Conservation (phyloP, 30 jellyfish, hydroid and myxozoan species). For the Aurelia aurita region DNA sequence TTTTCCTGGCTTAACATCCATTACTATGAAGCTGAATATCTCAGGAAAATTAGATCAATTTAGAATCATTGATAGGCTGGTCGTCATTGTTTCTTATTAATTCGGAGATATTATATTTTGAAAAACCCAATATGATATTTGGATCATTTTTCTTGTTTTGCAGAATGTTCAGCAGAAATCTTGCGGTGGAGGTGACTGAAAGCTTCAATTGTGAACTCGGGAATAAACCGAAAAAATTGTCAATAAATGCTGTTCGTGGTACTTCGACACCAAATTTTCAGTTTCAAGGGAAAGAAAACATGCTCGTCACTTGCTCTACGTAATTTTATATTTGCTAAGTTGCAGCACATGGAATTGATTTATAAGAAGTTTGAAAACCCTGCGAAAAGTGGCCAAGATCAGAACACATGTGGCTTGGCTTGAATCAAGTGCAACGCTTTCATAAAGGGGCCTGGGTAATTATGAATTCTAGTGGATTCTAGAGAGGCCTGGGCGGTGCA, state of each 20-base stretch:
- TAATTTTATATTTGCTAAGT: background rate
- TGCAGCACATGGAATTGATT: too few species aligned
- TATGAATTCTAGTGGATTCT: too few species aligned
- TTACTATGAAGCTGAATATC: too few species aligned
- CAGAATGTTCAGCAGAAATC: constrained; percentile 56
- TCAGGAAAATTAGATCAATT: too few species aligned
- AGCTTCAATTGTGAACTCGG: constrained; percentile 82
- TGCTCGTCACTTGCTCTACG: constrained; percentile 42
- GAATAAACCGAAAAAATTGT: constrained; percentile 57
- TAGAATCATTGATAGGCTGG: too few species aligned
- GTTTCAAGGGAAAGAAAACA: constrained; percentile 62
- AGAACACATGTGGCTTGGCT: too few species aligned
- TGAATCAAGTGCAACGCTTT: too few species aligned
- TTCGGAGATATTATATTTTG: background rate
- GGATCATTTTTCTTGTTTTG: background rate
- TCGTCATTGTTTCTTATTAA: background rate
- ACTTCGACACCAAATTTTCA: constrained; percentile 43
- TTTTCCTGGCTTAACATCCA: too few species aligned
- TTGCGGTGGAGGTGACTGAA: constrained; percentile 79
- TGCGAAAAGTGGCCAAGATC: too few species aligned
- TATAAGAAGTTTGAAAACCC: too few species aligned
- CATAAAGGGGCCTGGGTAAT: too few species aligned
- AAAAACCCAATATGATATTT: background rate
- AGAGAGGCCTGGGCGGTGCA: too few species aligned
- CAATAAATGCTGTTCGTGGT: constrained; percentile 40